phyloP scores from a whole-genome alignment of 2,797 vertebrate species.

The Pteropus rufus region DNA sequence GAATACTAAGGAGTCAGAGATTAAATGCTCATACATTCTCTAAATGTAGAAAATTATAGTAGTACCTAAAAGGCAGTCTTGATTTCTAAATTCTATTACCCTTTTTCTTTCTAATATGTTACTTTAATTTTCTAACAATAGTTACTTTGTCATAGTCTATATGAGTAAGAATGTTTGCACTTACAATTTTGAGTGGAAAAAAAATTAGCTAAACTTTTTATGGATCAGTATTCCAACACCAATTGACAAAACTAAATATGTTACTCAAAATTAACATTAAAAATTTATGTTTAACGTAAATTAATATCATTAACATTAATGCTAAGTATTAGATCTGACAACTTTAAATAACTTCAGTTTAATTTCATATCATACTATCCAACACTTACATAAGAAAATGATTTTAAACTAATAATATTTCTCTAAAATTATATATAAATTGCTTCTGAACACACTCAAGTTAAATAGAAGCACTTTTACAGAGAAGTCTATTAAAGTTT shows the following conservation, averaged over 20 bases:
- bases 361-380: not conserved
- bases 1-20: not conserved
- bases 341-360: slow-evolving; percentile 4
- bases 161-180: not conserved
- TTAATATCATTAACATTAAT: not conserved
- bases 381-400: not conserved
- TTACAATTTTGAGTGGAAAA: not conserved
- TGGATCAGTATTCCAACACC: not conserved
- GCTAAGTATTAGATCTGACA: not conserved
- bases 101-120: not conserved
- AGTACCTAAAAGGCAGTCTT: not conserved
- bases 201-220: not conserved
- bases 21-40: not conserved
- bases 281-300: not conserved
- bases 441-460: not conserved
- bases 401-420: slow-evolving; percentile 9
- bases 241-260: not conserved
- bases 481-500: slow-evolving; percentile 55
- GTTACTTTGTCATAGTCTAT: not conserved
- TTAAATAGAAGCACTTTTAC: slow-evolving; percentile 43
- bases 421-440: slow-evolving; percentile 7
- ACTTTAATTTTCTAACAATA: not conserved
- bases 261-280: not conserved
- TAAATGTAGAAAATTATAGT: not conserved
- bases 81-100: not conserved